Conservation (phyloP, 2,113 vertebrate genomes). For the Cyprinodon tularosa region DNA sequence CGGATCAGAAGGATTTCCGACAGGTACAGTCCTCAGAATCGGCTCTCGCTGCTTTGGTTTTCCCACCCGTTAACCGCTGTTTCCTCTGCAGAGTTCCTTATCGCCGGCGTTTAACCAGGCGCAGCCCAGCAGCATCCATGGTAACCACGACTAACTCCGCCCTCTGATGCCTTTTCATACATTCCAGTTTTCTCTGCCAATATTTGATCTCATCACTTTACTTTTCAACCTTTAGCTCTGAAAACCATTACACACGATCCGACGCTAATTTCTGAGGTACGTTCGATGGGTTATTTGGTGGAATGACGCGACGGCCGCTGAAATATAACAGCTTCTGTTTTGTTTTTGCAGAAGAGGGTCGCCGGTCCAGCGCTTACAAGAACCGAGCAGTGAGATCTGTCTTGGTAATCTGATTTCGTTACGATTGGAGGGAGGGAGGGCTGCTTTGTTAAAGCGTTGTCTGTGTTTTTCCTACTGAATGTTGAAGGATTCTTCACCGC, state of each 20-base stretch:
- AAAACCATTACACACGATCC: constrained; percentile 67
- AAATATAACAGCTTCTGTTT: neutral
- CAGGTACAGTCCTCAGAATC: constrained; percentile 50
- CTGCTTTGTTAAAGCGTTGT: no score
- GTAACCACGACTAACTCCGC: constrained; percentile 63
- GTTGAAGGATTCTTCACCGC: constrained; percentile 87
- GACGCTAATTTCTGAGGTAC: constrained; percentile 68
- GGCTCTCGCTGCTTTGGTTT: neutral
- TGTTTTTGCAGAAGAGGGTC: constrained; percentile 84
- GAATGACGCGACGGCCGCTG: no score
- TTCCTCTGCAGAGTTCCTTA: constrained; percentile 68
- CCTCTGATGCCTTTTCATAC: neutral
- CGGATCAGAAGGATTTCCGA: constrained; percentile 64
- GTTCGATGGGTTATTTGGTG: neutral
- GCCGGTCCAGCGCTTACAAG: constrained; percentile 89
- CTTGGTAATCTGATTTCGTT: no score
- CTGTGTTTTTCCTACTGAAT: neutral
- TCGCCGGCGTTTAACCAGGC: constrained; percentile 80
- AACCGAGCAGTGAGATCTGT: constrained; percentile 91
- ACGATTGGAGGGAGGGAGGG: no score
- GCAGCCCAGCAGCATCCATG: constrained; percentile 84
- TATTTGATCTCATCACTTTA: constrained; percentile 4
- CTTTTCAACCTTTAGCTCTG: constrained; percentile 48
- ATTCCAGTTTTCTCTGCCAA: neutral
- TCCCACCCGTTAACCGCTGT: neutral